A percentile compares a stretch with the other conserved stretches of the same genome.
Conservation (phyloP, 2,797 vertebrate genomes). For the Alfaro cultratus region DNA sequence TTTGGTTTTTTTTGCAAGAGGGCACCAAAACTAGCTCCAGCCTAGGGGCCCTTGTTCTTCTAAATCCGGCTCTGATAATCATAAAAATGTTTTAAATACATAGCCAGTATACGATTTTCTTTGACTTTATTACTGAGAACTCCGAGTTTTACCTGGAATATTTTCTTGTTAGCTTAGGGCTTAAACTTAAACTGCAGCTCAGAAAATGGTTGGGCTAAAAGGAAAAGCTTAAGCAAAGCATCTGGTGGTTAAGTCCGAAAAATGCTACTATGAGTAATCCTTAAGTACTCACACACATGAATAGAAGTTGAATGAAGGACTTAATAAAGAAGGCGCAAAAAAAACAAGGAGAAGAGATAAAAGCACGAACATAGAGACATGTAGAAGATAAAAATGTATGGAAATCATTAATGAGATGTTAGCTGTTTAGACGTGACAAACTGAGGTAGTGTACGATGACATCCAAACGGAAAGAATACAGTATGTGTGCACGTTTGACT, state of each 20-base stretch:
- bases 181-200: neutral
- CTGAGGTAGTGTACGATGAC: conserved; percentile 78
- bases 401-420: conserved; percentile 8
- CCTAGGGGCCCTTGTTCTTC: too few species aligned
- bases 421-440: conserved; percentile 36
- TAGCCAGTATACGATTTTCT: neutral
- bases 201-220: neutral
- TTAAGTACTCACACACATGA: neutral
- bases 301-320: neutral
- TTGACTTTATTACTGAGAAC: neutral
- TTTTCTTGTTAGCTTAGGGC: neutral
- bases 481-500: conserved; percentile 15
- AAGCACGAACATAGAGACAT: conserved; percentile 54
- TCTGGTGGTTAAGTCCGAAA: neutral
- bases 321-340: neutral
- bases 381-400: neutral
- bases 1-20: neutral
- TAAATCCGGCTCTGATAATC: too few species aligned
- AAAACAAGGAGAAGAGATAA: neutral
- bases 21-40: too few species aligned
- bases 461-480: conserved; percentile 19
- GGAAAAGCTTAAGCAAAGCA: neutral
- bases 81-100: neutral
- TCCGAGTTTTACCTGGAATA: neutral
- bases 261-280: neutral